Percentiles rank a stretch among this genome's conserved stretches.
Evolutionary conservation across 2,113 vertebrate species (phyloP).

Genomic region (Furnarius figulus): DNA sequence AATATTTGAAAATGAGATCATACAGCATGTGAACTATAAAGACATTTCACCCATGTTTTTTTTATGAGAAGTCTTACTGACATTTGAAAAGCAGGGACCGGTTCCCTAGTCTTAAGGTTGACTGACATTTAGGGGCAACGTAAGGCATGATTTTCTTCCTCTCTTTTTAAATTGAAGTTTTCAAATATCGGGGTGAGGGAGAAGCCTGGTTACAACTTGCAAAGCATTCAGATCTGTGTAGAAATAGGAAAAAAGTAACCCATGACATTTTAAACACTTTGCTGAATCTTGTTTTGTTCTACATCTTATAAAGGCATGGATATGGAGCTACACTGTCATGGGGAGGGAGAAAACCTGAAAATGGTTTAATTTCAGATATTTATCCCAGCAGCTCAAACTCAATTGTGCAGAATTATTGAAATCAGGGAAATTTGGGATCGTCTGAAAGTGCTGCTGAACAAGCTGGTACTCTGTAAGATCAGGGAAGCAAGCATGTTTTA

Average conservation of each 20-base stretch:
- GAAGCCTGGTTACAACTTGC: slow-evolving; percentile 71
- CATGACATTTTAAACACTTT: slow-evolving; percentile 77
- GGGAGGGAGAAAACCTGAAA: background rate
- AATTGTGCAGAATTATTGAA: slow-evolving; percentile 32
- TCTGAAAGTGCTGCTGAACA: background rate
- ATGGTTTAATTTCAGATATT: slow-evolving; percentile 48
- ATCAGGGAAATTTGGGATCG: background rate
- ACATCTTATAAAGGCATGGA: background rate
- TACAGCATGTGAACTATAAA: slow-evolving; percentile 70
- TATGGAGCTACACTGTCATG: background rate
- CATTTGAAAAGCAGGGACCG: slow-evolving; percentile 79
- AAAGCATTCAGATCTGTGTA: slow-evolving; percentile 68
- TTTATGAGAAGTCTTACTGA: slow-evolving; percentile 79
- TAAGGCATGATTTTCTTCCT: slow-evolving; percentile 53
- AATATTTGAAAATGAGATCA: slow-evolving; percentile 80
- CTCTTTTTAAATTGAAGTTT: slow-evolving; percentile 75
- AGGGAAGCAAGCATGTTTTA: background rate
- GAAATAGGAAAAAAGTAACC: slow-evolving; percentile 71
- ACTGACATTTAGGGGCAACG: slow-evolving; percentile 77
- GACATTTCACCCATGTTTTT: slow-evolving; percentile 67
- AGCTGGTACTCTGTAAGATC: background rate
- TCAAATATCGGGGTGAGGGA: slow-evolving; percentile 66
- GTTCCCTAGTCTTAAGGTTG: slow-evolving; percentile 70
- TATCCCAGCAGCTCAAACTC: slow-evolving; percentile 33
- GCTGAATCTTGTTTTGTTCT: slow-evolving; percentile 52